Base-by-base conservation (phyloP, 2,888 invertebrate genomes). In the Blera fallax region DNA sequence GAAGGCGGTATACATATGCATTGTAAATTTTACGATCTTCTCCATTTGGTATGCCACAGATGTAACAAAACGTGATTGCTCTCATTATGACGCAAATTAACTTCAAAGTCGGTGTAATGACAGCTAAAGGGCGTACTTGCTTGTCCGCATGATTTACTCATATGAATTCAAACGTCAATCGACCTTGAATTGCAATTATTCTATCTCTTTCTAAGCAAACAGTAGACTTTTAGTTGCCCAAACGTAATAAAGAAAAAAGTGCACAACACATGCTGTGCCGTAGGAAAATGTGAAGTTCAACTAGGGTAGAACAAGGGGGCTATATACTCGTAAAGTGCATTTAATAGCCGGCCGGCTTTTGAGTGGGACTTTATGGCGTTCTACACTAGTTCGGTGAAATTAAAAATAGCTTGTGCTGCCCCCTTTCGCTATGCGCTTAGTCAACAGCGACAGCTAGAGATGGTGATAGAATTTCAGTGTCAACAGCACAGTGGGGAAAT, bases 331-430 rank as follows among this genome's bases (percentile, higher is more conserved):
- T n/a, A 58, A 76, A 81, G 70, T 76, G 70, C 85, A 77, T 72
- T 85, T 85, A 85, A 85, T 85, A 62, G 81, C 81, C 62, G 70
- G 85, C 64, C 85, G 81, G 81, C 76, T 62, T 72, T 7, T 48
- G 27, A 72, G 60, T 85, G 76, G 64, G 60, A 67, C 54, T 76
- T 24, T 58, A 60, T 76, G 72, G 62, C 67, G 67, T 65, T 80
- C 27, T 58, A 37, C 8, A n/a, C 34, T 52, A 24, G 21, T 18
- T 65, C 8, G 7, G 24, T 62, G 21, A 64, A 70, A 65, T 80
- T 72, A 72, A 72, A 85, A 81, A 85, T 85, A 85, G 48, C 37
- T 18, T 58, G 50, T 72, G 29, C 21, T 60, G 32, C 27, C 69
- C 67, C 62, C 69, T 69, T 70, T 43, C 27, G 29, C 34, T 40